Evolutionary conservation across 1,140 invertebrate species (phyloP).

Genomic region (Orchesella cincta): DNA sequence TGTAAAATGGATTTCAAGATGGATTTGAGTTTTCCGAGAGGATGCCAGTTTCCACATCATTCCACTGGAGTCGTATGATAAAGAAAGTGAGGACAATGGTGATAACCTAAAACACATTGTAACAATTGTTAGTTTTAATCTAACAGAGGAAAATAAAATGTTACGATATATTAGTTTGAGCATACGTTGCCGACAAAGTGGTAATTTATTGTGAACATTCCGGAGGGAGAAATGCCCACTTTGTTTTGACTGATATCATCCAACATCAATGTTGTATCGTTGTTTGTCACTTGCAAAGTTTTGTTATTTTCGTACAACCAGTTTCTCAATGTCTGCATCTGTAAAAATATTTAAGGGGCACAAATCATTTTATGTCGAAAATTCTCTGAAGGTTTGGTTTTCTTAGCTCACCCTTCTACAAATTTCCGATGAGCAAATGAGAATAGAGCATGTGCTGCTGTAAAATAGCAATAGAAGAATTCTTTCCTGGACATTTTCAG

Average conservation of each 20-base stretch:
- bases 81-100: neutral
- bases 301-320: neutral
- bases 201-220: neutral
- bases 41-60: no score
- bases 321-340: neutral
- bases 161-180: neutral
- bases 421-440: neutral
- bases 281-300: neutral
- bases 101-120: neutral
- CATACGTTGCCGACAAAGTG: neutral
- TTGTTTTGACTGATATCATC: neutral
- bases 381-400: neutral
- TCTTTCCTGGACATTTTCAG: neutral
- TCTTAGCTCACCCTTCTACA: neutral
- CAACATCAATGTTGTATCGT: neutral
- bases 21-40: no score
- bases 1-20: no score
- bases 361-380: neutral
- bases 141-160: neutral
- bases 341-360: neutral
- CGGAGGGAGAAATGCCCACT: neutral
- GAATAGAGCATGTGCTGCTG: neutral
- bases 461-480: neutral
- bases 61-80: conserved; percentile 3
- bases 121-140: neutral